Base-by-base conservation (phyloP, 2,888 invertebrate genomes). In the Rotaria socialis region DNA sequence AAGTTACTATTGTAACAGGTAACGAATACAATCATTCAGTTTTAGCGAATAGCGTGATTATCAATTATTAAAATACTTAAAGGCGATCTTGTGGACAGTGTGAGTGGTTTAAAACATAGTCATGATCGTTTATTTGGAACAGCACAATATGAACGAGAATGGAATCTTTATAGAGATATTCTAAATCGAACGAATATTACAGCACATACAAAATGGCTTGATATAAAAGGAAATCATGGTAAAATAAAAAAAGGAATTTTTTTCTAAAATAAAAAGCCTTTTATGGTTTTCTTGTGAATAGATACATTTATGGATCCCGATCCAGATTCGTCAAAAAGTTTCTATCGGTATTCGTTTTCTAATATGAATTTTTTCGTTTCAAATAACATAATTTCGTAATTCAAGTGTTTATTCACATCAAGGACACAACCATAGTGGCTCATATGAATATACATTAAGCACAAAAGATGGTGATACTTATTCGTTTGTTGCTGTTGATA, bases 151-250 rank as follows among this genome's bases (percentile, higher is more conserved):
- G 92, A 94, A 89, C 93, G 93, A 88, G 96, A 96, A 92, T 96
- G 96, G 96, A 90, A 93, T 88, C 93, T 93, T 89, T 96, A 96
- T 90, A 92, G 93, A 88, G 92, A 94, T 89, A 93, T 94, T 88
- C 92, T 96, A 56, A 92, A 93, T 85, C 93, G 94, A 88, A 93
- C 94, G 75, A 93, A 93, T 88, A 93, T 95, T 50, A 92, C 92
- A 85, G 92, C 94, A 75, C 93, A 93, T 89, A 95, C 95, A 5
- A 91, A 93, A 55, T 96, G 96, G 96, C 92, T 96, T 87, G 96
- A 96, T 92, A 94, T 96, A 88, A 93, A 96, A 91, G 96, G 96
- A 91, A 96, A 96, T 93, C 96, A 96, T 93, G 96, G 95, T 95
- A 92, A 90, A 89, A 56, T 75, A 24, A 41, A 80, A 43, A 8